phyloP scores from a whole-genome alignment of 2,797 vertebrate species.

The Erethizon dorsatum region DNA sequence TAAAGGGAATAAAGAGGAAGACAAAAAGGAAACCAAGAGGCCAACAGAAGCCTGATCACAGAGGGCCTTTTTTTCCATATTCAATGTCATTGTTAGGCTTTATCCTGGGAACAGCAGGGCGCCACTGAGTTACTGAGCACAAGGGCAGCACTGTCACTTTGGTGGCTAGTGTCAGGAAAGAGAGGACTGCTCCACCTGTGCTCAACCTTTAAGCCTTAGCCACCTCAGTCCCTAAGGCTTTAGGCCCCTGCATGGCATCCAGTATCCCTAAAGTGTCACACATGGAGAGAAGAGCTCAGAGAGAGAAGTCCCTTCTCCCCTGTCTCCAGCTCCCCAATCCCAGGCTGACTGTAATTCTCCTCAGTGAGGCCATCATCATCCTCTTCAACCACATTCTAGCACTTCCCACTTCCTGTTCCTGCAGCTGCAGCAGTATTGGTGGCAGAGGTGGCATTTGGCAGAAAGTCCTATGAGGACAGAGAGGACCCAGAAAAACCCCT shows the following conservation, averaged over 20 bases:
- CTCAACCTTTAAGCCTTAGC: background rate
- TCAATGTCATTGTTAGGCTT: background rate
- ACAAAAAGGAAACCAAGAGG: background rate
- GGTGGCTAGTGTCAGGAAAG: background rate
- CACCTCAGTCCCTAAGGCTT: constrained; percentile 55
- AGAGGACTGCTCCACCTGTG: background rate
- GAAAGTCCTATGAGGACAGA: constrained; percentile 91
- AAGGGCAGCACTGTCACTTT: background rate
- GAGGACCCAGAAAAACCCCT: constrained; percentile 90
- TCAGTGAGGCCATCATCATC: constrained; percentile 98
- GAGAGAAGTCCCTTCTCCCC: constrained; percentile 87
- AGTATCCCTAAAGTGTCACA: constrained; percentile 1
- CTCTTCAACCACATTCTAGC: constrained; percentile 84
- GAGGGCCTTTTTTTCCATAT: background rate
- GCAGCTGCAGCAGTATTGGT: constrained; percentile 92
- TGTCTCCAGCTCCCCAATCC: constrained; percentile 90
- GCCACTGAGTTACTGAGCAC: constrained; percentile 22
- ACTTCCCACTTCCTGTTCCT: constrained; percentile 86
- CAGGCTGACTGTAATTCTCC: constrained; percentile 98
- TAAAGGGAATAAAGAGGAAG: background rate
- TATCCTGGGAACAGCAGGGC: constrained; percentile 59
- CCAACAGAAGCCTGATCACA: background rate
- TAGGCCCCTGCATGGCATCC: background rate
- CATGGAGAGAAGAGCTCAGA: constrained; percentile 77
- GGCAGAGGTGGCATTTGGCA: constrained; percentile 94